phyloP scores from a whole-genome alignment of 2,113 vertebrate genomes.

The Hipposideros armiger region DNA sequence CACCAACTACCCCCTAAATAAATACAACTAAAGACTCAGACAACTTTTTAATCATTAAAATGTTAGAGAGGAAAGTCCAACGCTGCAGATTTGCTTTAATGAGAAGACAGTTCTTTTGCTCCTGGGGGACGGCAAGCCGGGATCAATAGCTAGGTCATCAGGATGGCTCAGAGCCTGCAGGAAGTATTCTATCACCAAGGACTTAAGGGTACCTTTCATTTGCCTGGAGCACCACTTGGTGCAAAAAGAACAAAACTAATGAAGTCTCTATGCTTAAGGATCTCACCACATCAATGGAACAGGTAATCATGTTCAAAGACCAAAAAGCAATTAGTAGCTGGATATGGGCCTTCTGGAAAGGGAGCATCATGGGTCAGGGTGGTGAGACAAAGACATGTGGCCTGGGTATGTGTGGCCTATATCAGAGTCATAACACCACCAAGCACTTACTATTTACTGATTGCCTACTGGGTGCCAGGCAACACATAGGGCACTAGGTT shows the following conservation, averaged over 20 bases:
- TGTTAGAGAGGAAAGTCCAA: slow-evolving; percentile 75
- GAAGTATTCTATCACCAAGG: slow-evolving; percentile 35
- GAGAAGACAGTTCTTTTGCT: slow-evolving; percentile 55
- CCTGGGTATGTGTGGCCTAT: not conserved
- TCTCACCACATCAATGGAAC: not conserved
- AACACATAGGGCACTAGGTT: not conserved
- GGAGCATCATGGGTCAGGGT: not conserved
- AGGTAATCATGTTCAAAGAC: not conserved
- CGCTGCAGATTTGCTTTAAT: slow-evolving; percentile 35
- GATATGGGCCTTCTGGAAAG: not conserved
- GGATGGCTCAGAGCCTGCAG: not conserved
- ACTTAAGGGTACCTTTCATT: not conserved
- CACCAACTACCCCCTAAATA: slow-evolving; percentile 69
- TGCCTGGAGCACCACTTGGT: not conserved
- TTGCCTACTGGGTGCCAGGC: not conserved
- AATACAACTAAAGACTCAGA: slow-evolving; percentile 72
- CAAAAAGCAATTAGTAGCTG: slow-evolving; percentile 36
- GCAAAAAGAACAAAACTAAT: not conserved
- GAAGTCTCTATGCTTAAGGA: slow-evolving; percentile 36
- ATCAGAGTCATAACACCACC: not conserved
- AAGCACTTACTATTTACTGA: not conserved
- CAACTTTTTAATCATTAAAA: slow-evolving; percentile 79
- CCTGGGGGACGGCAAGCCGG: not conserved
- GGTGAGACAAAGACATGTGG: not conserved
- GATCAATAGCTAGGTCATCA: slow-evolving; percentile 15